These are phyloP conservation scores for Corythornis vintsioides DNA, from an alignment of 2,113 vertebrate genomes.

Conservation along the genomic window DNA sequence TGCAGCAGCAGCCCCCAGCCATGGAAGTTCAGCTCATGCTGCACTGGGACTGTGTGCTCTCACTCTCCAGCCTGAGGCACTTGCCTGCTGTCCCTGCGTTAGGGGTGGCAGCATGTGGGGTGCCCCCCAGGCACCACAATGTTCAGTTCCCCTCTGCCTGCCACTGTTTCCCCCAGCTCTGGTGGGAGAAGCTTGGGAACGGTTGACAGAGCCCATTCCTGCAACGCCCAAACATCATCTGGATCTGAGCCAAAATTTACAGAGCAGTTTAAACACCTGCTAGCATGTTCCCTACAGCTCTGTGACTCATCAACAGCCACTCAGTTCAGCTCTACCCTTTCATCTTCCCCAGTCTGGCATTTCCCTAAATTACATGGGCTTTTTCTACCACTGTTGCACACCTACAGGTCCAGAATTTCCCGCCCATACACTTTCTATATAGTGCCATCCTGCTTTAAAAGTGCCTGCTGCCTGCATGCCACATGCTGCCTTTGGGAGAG, in stretches of 20 bases:
- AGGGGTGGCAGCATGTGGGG: fast-evolving
- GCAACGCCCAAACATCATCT: not conserved
- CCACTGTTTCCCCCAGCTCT: fast-evolving
- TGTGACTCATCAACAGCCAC: constrained; percentile 21
- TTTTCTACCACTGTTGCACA: not conserved
- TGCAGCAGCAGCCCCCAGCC: not conserved
- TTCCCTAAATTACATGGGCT: not conserved
- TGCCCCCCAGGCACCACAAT: fast-evolving
- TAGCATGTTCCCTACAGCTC: not conserved
- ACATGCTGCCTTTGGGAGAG: not conserved
- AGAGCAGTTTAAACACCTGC: not conserved
- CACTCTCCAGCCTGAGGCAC: not conserved
- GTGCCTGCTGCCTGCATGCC: fast-evolving
- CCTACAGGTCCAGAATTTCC: constrained; percentile 27
- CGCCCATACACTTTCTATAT: not conserved
- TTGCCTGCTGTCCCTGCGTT: fast-evolving
- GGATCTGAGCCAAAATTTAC: not conserved
- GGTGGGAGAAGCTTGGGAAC: not conserved
- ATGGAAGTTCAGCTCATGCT: not conserved
- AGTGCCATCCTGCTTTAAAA: not conserved
- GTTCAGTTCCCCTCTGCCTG: fast-evolving
- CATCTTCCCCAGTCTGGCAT: not conserved
- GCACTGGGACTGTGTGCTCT: fast-evolving
- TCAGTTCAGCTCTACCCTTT: constrained; percentile 10
- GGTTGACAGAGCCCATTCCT: not conserved